Base-by-base conservation (phyloP, 2,797 vertebrate genomes). In the Echiichthys vipera region DNA sequence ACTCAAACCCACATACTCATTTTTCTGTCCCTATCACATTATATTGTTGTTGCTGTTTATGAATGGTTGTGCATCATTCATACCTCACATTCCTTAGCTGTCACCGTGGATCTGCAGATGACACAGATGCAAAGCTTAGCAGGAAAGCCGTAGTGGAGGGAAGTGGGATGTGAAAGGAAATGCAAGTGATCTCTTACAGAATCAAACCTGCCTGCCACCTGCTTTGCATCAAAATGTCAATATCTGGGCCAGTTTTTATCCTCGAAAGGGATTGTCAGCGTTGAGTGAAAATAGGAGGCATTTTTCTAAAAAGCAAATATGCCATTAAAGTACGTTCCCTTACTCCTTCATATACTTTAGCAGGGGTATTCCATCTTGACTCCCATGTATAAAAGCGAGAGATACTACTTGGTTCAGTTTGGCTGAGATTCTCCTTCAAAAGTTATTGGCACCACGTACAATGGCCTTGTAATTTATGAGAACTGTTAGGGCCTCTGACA, bases 371-470 rank as follows among this genome's bases (percentile, higher is more conserved):
- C 49, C 67, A 40, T 82, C 72, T 77, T 58, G 47, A 66, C 71
- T 69, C 47, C 56, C 47, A 15, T 24, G 55, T 56, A 34, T 58
- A 49, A 78, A 81, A 81, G 70, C 50, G 55, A 74, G 75, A 81
- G 80, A 87, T 58, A 77, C 73, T 25, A 13, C 46, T 49, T 32
- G 65, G 49, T 77, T 89, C 74, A 67, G 77, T 89, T 90, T 71
- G 78, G 68, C 65, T 45, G 65, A 84, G 88, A 82, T 86, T 94
- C 91, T 94, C 90, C 91, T 94, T 93, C 92, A 94, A 89, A 94
- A 90, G 92, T 93, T 93, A 94, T 92, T 94, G 93, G 88, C 90
- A 93, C 70, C 85, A 56, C 68, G 86, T 87, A 94, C 90, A 90
- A 89, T 84, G 84, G 88, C 86, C 86, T 84, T 71, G 70, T 94